Evolutionary conservation across 2,888 invertebrate species (phyloP), one percentile per base, ranked within the genome.

Genomic region (Apantesis nais): DNA sequence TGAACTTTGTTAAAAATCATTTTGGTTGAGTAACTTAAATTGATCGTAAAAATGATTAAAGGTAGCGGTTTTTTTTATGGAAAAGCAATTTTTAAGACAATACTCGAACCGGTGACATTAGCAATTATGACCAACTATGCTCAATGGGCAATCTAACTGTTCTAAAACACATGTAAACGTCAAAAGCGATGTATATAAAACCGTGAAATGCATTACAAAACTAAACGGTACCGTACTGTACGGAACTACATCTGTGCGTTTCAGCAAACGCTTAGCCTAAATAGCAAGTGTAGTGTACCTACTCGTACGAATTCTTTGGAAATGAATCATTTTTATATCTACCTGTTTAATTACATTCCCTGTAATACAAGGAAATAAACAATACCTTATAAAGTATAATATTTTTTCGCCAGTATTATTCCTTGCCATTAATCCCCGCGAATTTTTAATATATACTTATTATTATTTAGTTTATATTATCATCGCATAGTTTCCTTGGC

Each of bases 401-500:
- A 41, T 12, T 37, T 22, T 22, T 37, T 8, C 39, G 62, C 37
- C 0, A 41, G 19, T 25, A 44, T 34, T 64, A 64, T 19, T 63
- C 11, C 29, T 39, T 39, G 25, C 62, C 39, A 7, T 48, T 58
- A 55, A n/a, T 65, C 48, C 63, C 64, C 39, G 58, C 48, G 37
- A 60, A 73, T 64, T 66, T 69, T 14, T 12, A 48, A 41, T 31
- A 62, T 62, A 62, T 64, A 62, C 34, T 73, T 41, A 66, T 74
- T 77, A 69, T 70, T 82, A 71, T 82, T 82, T 80, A 76, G 73
- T 80, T 73, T 78, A 81, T 80, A 81, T 82, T 64, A 62, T 69
- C 14, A 67, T 58, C 44, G 48, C 61, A 62, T 62, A 67, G 37
- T 69, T 71, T 72, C 66, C 44, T 62, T 66, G 71, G 72, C 62